Conservation (phyloP, 2,888 invertebrate species). For the Scaptodrosophila latifasciaeformis region DNA sequence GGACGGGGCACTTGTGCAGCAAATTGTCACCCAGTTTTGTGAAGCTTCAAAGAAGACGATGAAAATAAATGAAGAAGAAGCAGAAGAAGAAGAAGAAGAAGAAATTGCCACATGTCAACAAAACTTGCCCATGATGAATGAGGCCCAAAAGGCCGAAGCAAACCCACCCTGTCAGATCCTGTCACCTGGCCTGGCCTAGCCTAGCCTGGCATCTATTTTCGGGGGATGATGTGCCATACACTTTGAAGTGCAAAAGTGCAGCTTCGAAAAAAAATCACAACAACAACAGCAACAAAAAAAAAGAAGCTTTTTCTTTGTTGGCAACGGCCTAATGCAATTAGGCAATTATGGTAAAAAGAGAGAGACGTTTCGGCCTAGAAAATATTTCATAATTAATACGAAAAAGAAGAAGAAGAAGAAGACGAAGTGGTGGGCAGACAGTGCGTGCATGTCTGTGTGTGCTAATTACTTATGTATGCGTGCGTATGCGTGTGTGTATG, state of each 20-base stretch:
- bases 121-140: too few relatives aligned
- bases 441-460: constrained; percentile 7
- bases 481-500: not conserved
- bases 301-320: constrained; percentile 17
- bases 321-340: constrained; percentile 64
- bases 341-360: constrained; percentile 55
- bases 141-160: too few relatives aligned
- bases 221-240: not conserved
- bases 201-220: too few relatives aligned
- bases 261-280: constrained; percentile 37
- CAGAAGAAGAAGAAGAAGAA: not conserved
- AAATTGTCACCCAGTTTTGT: constrained; percentile 50
- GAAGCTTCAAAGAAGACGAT: too few relatives aligned
- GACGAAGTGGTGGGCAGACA: not conserved
- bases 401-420: not conserved
- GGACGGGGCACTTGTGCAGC: constrained; percentile 58
- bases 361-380: too few relatives aligned
- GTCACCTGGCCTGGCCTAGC: not conserved
- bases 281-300: not conserved
- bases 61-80: too few relatives aligned
- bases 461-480: constrained; percentile 1
- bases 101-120: constrained; percentile 5
- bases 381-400: constrained; percentile 3
- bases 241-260: constrained; percentile 66
- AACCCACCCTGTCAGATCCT: not conserved